A percentile compares a stretch with the other conserved stretches of the same genome.
Evolutionary conservation across 2,113 vertebrate species (phyloP).

Genomic region (Cryptotis parvus): DNA sequence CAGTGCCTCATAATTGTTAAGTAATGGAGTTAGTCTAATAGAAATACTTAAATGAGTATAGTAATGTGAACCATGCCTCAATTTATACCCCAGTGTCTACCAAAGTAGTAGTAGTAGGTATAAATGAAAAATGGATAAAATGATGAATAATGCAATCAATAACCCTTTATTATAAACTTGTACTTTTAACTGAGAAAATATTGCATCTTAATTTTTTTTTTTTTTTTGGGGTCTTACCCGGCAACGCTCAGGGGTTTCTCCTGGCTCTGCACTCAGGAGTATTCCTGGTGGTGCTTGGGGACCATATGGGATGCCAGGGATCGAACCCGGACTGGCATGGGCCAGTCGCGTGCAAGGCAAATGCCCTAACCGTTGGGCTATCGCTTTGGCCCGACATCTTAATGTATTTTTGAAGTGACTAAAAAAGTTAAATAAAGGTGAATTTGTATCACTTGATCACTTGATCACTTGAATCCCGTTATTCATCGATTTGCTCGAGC

Average conservation of each 20-base stretch:
- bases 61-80: background rate
- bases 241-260: too few species aligned
- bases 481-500: too few species aligned
- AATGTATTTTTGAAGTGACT: slow-evolving; percentile 11
- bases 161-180: background rate
- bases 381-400: too few species aligned
- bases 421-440: background rate
- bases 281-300: too few species aligned
- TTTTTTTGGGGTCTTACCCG: too few species aligned
- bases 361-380: too few species aligned
- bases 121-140: slow-evolving; percentile 37
- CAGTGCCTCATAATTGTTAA: background rate
- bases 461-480: too few species aligned
- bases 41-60: background rate
- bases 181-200: background rate
- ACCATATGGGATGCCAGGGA: too few species aligned
- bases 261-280: too few species aligned
- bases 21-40: background rate
- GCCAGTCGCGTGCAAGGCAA: too few species aligned
- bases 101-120: background rate
- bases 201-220: background rate
- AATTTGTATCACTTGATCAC: too few species aligned
- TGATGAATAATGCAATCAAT: background rate
- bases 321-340: too few species aligned
- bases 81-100: background rate